Evolutionary conservation across 2,113 vertebrate genomes (phyloP), one percentile per base, ranked within the genome.

Genomic region (Sterrhoptilus dennistouni): DNA sequence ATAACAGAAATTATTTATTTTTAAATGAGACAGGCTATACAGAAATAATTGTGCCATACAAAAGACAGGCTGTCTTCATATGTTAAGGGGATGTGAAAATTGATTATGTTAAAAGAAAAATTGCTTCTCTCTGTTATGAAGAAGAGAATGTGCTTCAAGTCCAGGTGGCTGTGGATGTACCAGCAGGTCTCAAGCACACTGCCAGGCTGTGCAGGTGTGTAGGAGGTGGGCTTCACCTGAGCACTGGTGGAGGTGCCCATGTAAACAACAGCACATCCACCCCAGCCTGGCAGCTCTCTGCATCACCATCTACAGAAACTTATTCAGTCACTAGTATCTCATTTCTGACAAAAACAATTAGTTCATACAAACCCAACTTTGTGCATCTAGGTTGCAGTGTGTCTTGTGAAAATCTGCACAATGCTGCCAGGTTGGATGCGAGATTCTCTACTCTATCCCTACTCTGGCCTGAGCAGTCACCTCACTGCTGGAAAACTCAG

Each of bases 201-300:
- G 22, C 28, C 47, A 65, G 31, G 65, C 79, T 78, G 40, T 29
- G 63, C 20, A 69, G 1, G 0, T 13, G 35, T 40, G 35, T 80
- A 80, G 47, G 60, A 38, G 45, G 7, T 14, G 14, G 19, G 27
- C 31, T 92, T 79, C 17, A 25, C 35, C 22, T 49, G 36, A 70
- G 42, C 36, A 70, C 44, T 52, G 29, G 14, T 2, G 1, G 10
- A 77, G 33, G 21, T 29, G 21, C 21, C 50, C 29, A 5, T 4
- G 18, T 35, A n/a, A 88, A 63, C 0, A 2, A 45, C 44, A 72
- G 24, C 71, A 91, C 0, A 0, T 28, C 25, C 45, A 59, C 35
- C 66, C 50, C 14, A 29, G 72, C 7, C 2, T 1, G 4, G 64
- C 68, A 79, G 47, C 24, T 75, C 42, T 31, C n/a, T 1, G 2